These are phyloP conservation scores for Nomada goodeniana DNA, from an alignment of 2,888 invertebrate species.

Conservation along the genomic window DNA sequence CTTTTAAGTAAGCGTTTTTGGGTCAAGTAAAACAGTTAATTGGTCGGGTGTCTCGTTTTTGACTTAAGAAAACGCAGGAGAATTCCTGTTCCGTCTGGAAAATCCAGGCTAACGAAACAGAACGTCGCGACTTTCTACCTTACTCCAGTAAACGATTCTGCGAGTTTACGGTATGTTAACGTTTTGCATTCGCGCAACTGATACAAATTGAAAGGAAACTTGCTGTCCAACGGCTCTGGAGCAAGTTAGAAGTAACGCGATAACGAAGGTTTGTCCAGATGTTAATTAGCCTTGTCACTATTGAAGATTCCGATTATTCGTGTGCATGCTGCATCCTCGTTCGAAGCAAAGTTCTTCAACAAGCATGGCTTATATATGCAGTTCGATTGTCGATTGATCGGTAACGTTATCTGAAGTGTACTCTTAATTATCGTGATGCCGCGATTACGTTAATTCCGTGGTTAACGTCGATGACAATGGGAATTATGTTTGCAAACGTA, in stretches of 20 bases:
- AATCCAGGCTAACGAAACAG: conserved; percentile 34
- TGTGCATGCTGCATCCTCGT: conserved; percentile 6
- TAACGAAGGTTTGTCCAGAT: conserved; percentile 2
- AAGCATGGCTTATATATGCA: background rate
- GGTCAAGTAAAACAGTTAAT: conserved; percentile 60
- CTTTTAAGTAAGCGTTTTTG: conserved; percentile 40
- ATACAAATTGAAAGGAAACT: background rate
- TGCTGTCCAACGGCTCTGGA: background rate
- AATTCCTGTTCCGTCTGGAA: background rate
- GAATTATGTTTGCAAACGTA: background rate
- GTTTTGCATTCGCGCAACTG: background rate
- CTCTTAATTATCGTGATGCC: conserved; percentile 5
- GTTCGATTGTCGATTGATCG: conserved; percentile 15
- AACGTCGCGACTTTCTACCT: conserved; percentile 14
- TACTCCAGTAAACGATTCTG: background rate
- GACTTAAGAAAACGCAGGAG: conserved; percentile 20
- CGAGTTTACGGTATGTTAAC: background rate
- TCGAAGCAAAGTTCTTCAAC: background rate
- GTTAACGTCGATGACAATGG: background rate
- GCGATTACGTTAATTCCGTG: background rate
- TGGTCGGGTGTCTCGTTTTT: conserved; percentile 33
- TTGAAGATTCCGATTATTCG: conserved; percentile 19
- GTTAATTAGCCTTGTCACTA: conserved; percentile 45
- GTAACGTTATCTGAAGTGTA: background rate
- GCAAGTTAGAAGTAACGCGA: conserved; percentile 7